Conservation (phyloP, 2,797 vertebrate species). For the Parotocinclus haroldoi region DNA sequence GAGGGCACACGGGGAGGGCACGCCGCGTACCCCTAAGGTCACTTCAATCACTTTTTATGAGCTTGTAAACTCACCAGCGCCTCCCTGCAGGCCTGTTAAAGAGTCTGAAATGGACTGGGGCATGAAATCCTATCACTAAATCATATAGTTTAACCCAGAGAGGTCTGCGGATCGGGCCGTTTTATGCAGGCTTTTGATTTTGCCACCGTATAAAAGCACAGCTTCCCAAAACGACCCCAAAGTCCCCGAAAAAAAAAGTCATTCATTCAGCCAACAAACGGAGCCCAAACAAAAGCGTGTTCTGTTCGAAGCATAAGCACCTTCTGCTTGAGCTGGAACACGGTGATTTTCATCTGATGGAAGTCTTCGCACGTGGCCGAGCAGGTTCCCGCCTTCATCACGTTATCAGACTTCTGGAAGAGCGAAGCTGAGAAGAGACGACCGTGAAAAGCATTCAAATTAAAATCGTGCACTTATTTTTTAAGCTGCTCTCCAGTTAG, state of each 20-base stretch:
- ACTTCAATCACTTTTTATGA: slow-evolving; percentile 44
- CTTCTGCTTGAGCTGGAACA: slow-evolving; percentile 94
- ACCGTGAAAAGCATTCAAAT: too few species aligned
- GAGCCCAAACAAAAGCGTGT: too few species aligned
- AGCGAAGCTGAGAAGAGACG: slow-evolving; percentile 62
- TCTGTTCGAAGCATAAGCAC: slow-evolving; percentile 68
- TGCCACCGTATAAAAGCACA: too few species aligned
- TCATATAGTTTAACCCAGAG: too few species aligned
- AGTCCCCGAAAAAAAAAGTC: too few species aligned
- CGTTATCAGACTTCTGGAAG: slow-evolving; percentile 82
- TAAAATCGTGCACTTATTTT: too few species aligned
- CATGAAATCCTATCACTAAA: slow-evolving; percentile 37
- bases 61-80: slow-evolving; percentile 46
- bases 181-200: too few species aligned
- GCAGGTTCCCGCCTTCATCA: slow-evolving; percentile 79
- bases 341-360: slow-evolving; percentile 88
- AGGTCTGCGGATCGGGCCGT: too few species aligned
- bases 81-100: slow-evolving; percentile 37
- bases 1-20: slow-evolving; percentile 36
- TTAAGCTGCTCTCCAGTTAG: too few species aligned
- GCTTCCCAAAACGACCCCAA: too few species aligned
- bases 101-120: slow-evolving; percentile 9
- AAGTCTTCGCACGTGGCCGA: slow-evolving; percentile 93
- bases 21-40: slow-evolving; percentile 23
- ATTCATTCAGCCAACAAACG: too few species aligned